A percentile compares a stretch with the other conserved stretches of the same genome.
Conservation (phyloP, 2,888 invertebrate genomes). For the Gastrophysa polygoni region DNA sequence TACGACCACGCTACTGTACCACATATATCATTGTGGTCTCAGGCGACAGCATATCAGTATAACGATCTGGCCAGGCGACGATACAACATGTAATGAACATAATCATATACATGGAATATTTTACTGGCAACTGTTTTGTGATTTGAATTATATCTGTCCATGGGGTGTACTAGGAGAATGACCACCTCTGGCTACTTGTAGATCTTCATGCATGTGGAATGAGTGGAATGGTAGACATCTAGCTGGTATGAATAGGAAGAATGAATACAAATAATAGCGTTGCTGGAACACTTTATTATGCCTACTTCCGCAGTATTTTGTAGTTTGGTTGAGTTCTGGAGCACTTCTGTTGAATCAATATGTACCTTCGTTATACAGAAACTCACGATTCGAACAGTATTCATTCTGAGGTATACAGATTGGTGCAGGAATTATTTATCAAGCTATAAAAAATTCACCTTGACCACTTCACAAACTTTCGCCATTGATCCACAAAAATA, state of each 20-base stretch:
- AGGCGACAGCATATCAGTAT: slow-evolving; percentile 33
- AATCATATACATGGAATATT: slow-evolving; percentile 46
- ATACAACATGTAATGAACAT: slow-evolving; percentile 48
- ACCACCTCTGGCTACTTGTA: not conserved
- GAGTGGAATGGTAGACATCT: not conserved
- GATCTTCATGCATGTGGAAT: not conserved
- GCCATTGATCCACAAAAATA: too few species aligned
- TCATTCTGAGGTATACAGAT: too few species aligned
- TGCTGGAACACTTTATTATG: too few species aligned
- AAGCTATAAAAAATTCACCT: too few species aligned
- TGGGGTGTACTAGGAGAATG: not conserved
- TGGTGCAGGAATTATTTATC: too few species aligned
- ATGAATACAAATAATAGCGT: too few species aligned
- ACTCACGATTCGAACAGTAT: too few species aligned
- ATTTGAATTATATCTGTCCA: slow-evolving; percentile 37
- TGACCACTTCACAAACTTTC: too few species aligned
- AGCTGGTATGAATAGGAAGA: not conserved
- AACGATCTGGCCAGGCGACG: slow-evolving; percentile 41
- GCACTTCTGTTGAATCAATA: too few species aligned
- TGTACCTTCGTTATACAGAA: too few species aligned
- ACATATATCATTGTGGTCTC: slow-evolving; percentile 39
- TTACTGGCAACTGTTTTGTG: slow-evolving; percentile 36
- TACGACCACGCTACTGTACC: slow-evolving; percentile 40
- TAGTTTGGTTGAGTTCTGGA: too few species aligned
- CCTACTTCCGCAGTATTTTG: too few species aligned